These are phyloP conservation scores for Macaca nemestrina DNA, from an alignment of 2,113 vertebrate species.

Conservation along the genomic window DNA sequence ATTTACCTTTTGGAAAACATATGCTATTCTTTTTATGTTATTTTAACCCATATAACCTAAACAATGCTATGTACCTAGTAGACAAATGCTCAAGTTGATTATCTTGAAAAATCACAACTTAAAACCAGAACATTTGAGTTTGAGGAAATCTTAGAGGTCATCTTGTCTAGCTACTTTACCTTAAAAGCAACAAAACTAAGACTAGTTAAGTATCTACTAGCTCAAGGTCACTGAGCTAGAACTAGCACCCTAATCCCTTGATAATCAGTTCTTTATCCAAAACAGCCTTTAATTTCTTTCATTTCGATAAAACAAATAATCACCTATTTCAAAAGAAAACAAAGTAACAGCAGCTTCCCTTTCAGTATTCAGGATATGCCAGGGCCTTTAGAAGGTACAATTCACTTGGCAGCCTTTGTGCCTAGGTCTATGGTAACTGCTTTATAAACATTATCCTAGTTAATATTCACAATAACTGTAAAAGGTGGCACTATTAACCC, in stretches of 20 bases:
- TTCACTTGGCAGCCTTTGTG: not conserved
- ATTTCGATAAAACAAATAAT: constrained; percentile 34
- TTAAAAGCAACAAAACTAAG: constrained; percentile 49
- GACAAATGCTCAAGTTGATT: not conserved
- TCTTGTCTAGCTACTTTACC: not conserved
- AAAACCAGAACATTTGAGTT: not conserved
- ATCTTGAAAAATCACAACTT: constrained; percentile 46
- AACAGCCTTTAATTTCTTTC: constrained; percentile 42
- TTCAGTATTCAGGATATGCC: not conserved
- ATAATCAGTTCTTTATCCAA: constrained; percentile 52
- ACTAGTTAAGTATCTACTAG: not conserved
- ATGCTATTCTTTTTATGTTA: not conserved
- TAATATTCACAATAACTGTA: not conserved
- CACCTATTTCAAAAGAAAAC: constrained; percentile 24
- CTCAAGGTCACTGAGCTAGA: not conserved
- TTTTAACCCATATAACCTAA: constrained; percentile 25
- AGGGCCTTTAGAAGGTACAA: not conserved
- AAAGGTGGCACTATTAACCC: not conserved
- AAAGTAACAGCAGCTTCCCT: not conserved
- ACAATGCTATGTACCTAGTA: not conserved
- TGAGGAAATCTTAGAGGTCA: constrained; percentile 38
- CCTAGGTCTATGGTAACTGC: not conserved
- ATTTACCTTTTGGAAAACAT: constrained; percentile 7
- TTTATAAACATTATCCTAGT: not conserved
- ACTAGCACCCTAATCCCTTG: not conserved